Base-by-base conservation (phyloP, 2,888 invertebrate species). In the Steinernema carpocapsae region DNA sequence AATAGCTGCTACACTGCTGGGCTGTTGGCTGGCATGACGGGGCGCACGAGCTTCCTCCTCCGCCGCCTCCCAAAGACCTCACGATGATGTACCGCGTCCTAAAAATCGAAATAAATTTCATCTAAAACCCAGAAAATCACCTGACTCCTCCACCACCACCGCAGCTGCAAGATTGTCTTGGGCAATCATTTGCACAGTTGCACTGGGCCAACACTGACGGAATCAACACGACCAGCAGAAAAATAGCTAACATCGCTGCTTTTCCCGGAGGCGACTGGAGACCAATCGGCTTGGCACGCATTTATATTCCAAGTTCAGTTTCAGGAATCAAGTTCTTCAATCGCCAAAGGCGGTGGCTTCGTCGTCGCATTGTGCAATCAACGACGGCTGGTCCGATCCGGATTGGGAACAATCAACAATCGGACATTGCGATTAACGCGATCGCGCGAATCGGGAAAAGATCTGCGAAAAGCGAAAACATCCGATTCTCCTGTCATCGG, bases 401-500 rank as follows among this genome's bases (percentile, higher is more conserved):
- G 56, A 56, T 56, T 56, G 26, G 10, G 56, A 19, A 56, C 56
- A 56, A 56, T 56, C 26, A 26, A 24, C 26, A 51, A 19, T 19
- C 19, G 51, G 19, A 51, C 6, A 12, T 14, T 3, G 56, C 26
- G 56, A 26, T 14, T 26, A 26, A 14, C 12, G 56, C 56, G 56
- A 56, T 56, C 19, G n/a, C 48, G n/a, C 26, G 56, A 56, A 10
- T 56, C 56, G 56, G 7, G 26, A 56, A 56, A 56, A 26, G 56
- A 56, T 56, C 24, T 56, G 26, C 43, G 56, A 26, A 56, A 56
- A 56, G 56, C 56, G 56, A 56, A 56, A 56, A 48, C 19, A 48
- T 48, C 48, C 48, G n/a, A n/a, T 48, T 48, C 17, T 48, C 3
- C n/a, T 17, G 48, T n/a, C 48, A 48, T 48, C n/a, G 14, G 14